phyloP scores from a whole-genome alignment of 2,113 vertebrate species.

The Psilopsiagon aurifrons region DNA sequence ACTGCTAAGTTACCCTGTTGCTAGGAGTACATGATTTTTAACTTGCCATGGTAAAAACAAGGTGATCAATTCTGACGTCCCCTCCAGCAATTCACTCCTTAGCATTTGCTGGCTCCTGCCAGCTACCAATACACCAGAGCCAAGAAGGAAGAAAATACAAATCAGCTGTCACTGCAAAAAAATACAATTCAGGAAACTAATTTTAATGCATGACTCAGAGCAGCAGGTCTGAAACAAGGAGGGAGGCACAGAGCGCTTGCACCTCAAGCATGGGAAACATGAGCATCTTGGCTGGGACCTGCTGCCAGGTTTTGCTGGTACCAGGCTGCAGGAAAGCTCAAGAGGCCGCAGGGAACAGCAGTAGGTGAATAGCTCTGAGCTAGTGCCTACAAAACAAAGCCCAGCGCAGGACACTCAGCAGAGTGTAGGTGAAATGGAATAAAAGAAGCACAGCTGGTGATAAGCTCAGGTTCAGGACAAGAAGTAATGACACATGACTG shows the following conservation, averaged over 20 bases:
- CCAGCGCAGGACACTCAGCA: background rate
- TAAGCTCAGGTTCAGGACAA: background rate
- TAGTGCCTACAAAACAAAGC: background rate
- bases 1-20: background rate
- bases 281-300: background rate
- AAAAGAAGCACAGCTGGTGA: background rate
- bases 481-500: background rate
- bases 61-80: constrained; percentile 63
- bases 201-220: constrained; percentile 43
- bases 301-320: background rate
- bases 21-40: background rate
- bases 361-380: background rate
- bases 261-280: background rate
- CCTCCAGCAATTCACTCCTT: constrained; percentile 32
- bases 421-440: background rate
- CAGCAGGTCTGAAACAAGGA: background rate
- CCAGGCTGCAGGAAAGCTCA: background rate
- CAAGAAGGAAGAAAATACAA: constrained; percentile 3
- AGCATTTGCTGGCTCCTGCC: constrained; percentile 11
- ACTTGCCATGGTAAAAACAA: constrained; percentile 40
- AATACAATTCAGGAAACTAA: background rate
- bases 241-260: background rate
- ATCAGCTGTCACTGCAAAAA: constrained; percentile 37
- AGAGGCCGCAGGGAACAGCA: accelerated
- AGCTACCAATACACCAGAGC: background rate